phyloP scores from a whole-genome alignment of 2,113 vertebrate species.

The Pluvianellus socialis region DNA sequence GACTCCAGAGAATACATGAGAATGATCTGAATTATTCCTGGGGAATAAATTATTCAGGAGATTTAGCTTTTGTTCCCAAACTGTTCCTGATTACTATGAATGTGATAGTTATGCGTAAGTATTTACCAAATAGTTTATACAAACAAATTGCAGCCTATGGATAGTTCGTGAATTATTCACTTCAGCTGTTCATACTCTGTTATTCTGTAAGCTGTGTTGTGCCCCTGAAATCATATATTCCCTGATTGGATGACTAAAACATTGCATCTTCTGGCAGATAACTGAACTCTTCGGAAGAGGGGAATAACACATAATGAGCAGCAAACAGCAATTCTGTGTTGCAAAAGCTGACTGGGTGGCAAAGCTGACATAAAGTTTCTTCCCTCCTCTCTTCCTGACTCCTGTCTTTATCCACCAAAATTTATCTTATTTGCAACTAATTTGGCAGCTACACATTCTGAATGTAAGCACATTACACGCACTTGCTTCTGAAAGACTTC shows the following conservation, averaged over 20 bases:
- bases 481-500: not conserved
- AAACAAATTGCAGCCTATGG: conserved; percentile 1
- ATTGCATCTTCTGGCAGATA: not conserved
- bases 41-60: conserved; percentile 45
- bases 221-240: not conserved
- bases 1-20: not conserved
- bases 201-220: not conserved
- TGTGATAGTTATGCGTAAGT: not conserved
- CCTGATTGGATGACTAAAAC: not conserved
- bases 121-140: conserved; percentile 48
- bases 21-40: not conserved
- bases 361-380: not conserved
- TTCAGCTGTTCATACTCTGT: not conserved
- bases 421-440: not conserved
- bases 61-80: conserved; percentile 11
- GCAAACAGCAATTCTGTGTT: not conserved
- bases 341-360: not conserved
- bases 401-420: not conserved
- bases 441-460: not conserved
- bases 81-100: not conserved
- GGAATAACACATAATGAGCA: not conserved
- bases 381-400: not conserved
- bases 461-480: rapidly evolving
- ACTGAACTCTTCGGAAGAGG: not conserved
- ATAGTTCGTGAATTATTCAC: conserved; percentile 16